Percentiles rank a stretch among this genome's conserved stretches.
Conservation (phyloP, 2,888 invertebrate species). For the Dolichomitus sp. region DNA sequence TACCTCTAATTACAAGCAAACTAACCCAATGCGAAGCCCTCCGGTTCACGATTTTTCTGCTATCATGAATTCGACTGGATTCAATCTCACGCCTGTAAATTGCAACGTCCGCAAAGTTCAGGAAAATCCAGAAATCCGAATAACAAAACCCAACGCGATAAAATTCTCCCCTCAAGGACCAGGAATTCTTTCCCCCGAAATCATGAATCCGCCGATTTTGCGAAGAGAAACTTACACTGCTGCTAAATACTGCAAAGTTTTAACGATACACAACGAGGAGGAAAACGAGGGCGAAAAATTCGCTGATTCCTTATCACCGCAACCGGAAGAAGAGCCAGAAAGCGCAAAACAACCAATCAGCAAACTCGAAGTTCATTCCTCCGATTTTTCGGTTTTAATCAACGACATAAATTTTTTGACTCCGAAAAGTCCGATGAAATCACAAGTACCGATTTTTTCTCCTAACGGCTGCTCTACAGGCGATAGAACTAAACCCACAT, state of each 20-base stretch:
- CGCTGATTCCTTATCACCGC: slow-evolving; percentile 74
- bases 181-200: slow-evolving; percentile 55
- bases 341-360: not conserved
- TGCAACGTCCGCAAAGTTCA: slow-evolving; percentile 13
- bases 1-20: not conserved
- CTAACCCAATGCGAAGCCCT: not conserved
- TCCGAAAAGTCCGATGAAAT: slow-evolving; percentile 61
- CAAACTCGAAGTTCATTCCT: slow-evolving; percentile 14
- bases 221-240: slow-evolving; percentile 77
- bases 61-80: slow-evolving; percentile 68
- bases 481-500: slow-evolving; percentile 24
- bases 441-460: slow-evolving; percentile 63
- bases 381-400: slow-evolving; percentile 77
- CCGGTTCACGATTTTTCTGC: slow-evolving; percentile 69
- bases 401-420: slow-evolving; percentile 77
- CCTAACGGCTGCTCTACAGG: slow-evolving; percentile 73
- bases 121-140: not conserved
- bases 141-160: not conserved
- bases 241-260: slow-evolving; percentile 41
- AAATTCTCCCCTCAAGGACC: slow-evolving; percentile 54
- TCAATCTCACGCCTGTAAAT: slow-evolving; percentile 71
- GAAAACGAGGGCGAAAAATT: slow-evolving; percentile 66
- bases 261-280: slow-evolving; percentile 11
- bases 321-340: slow-evolving; percentile 29
- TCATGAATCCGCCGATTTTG: slow-evolving; percentile 47